Evolutionary conservation across 2,113 vertebrate species (phyloP), one percentile per base, ranked within the genome.

Genomic region (Willisornis vidua): DNA sequence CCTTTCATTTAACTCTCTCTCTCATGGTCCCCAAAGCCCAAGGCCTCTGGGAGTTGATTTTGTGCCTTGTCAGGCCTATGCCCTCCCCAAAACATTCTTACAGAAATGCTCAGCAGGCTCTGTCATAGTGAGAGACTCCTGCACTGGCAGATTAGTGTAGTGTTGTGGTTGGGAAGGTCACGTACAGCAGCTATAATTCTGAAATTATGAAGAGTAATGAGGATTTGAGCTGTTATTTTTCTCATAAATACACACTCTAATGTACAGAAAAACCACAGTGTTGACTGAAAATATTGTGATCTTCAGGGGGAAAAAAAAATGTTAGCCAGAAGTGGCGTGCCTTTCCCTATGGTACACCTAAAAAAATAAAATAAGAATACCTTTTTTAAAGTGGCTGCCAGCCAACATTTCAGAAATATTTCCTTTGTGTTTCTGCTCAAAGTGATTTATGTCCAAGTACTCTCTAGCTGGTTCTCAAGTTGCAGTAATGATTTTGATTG

Each of bases 391-490:
- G 67, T 93, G 92, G 82, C 95, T 94, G 57, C 35, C 31, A 61
- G 90, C 92, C 94, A 97, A 78, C 39, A 71, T 96, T 95, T 94
- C 72, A 78, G 79, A 75, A 88, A 66, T 96, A 78, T 90, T 91
- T 96, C n/a, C 61, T 83, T 88, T 93, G 49, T 81, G 57, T 89
- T 94, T 87, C 52, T 89, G 22, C 58, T 96, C 68, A 24, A 73
- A 89, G 48, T 94, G 76, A 93, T 94, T 93, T 92, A 88, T 92
- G 75, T 94, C 65, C 28, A 58, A 86, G 52, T 74, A 67, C 65
- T 88, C 82, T 94, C 76, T 77, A 73, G 72, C 33, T 91, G 58
- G 26, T 88, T 96, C 94, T 94, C 72, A 77, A 33, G 83, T 88
- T 90, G 70, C 76, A 81, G 4, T 87, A 88, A 86, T 83, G 29